These are phyloP conservation scores for Calameuta pallipes DNA, from an alignment of 2,888 invertebrate species.

Conservation along the genomic window DNA sequence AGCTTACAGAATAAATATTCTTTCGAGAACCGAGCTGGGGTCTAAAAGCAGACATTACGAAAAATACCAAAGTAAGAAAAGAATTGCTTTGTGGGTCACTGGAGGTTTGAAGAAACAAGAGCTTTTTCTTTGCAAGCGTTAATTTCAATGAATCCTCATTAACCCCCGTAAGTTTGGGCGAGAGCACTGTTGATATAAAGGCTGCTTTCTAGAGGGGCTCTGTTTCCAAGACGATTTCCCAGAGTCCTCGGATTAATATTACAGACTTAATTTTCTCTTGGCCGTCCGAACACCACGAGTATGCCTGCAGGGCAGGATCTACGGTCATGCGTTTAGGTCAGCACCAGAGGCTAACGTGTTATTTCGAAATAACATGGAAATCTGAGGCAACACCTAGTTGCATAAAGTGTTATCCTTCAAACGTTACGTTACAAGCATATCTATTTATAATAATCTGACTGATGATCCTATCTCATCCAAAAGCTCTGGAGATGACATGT, in stretches of 20 bases:
- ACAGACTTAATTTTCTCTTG: constrained; percentile 53
- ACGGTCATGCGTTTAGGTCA: constrained; percentile 34
- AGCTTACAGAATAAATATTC: background rate
- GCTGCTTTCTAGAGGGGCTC: background rate
- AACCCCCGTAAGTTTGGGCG: background rate
- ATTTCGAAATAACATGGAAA: constrained; percentile 17
- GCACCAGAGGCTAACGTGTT: constrained; percentile 10
- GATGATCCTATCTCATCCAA: background rate
- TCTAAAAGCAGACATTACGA: background rate
- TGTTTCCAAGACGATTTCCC: background rate
- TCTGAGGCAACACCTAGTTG: constrained; percentile 25
- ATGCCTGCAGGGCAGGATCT: constrained; percentile 25
- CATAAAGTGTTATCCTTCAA: constrained; percentile 20
- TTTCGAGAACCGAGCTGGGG: background rate
- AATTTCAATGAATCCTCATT: background rate
- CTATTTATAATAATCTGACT: background rate
- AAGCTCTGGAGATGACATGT: background rate
- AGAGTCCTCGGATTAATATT: constrained; percentile 50
- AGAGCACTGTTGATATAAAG: background rate
- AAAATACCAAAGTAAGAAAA: background rate
- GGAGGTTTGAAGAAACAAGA: background rate
- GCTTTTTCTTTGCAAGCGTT: background rate
- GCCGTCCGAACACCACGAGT: constrained; percentile 24
- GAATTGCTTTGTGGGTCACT: background rate
- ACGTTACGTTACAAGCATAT: background rate